Base-by-base conservation (phyloP, 1,140 invertebrate genomes). In the Polypedilum pembai region DNA sequence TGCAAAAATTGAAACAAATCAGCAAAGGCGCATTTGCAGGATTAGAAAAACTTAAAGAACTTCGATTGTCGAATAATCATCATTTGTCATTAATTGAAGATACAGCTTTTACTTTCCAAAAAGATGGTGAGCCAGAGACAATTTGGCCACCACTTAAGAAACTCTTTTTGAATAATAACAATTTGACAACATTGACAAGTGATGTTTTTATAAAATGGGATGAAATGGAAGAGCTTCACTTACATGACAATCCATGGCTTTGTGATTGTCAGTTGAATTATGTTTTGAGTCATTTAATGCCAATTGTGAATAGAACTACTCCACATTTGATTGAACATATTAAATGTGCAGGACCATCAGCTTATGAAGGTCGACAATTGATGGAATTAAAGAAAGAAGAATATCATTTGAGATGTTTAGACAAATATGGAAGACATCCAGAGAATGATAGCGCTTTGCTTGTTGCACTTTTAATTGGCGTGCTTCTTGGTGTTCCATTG, bases 201-300 rank as follows among this genome's bases (percentile, higher is more conserved):
- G 77, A 83, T 41, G 79, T 92, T 2, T 75, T 92, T 0, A 20
- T 12, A 56, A 24, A 45, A 75, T 93, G 91, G 91, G 88, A 91
- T 76, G 81, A 83, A 20, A 79, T 93, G 10, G 81, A 85, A 20
- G 82, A 84, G 73, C 77, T 93, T 41, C 87, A 90, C 77, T 82
- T 93, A 15, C 83, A 83, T 45, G 85, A 86, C 73, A 94, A 94
- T 80, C 87, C 88, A 1, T 94, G 87, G 89, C 82, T 85, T 40
- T 94, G 92, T 78, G 90, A 92, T 80, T 89, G 87, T 77, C 84
- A 88, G 66, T 92, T 91, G 76, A 87, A 90, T 78, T 90, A 89
- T 86, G 85, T 93, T 81, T 87, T 92, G 0, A 84, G 86, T 40
- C 82, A 83, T 10, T 78, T 90, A 33, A 85, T 88, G 8, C 83